Evolutionary conservation across 2,888 invertebrate species (phyloP).

Genomic region (Endomychus coccineus): DNA sequence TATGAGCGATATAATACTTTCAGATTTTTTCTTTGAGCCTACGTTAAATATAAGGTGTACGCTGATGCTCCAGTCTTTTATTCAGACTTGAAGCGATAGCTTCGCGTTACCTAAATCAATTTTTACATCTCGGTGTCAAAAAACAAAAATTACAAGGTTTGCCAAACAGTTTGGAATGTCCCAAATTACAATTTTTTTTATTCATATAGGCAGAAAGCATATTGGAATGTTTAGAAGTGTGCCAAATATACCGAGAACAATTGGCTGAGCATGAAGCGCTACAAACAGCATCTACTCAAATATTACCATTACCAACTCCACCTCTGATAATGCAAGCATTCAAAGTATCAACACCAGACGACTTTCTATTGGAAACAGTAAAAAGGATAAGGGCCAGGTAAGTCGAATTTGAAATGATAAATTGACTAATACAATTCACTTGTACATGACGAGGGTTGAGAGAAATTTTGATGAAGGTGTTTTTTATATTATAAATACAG

Average conservation of each 20-base stretch:
- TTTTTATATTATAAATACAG: too few relatives aligned
- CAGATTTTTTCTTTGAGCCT: too few relatives aligned
- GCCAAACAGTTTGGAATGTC: neutral
- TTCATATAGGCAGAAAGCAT: conserved; percentile 70
- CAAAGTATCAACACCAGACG: conserved; percentile 62
- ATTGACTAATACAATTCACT: neutral
- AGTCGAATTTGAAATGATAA: conserved; percentile 13
- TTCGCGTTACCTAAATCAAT: too few relatives aligned
- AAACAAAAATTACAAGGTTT: too few relatives aligned
- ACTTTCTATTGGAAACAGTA: conserved; percentile 75
- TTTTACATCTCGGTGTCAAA: too few relatives aligned
- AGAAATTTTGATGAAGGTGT: too few relatives aligned
- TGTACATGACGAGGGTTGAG: too few relatives aligned
- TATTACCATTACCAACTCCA: conserved; percentile 47
- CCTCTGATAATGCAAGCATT: conserved; percentile 81
- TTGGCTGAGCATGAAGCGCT: conserved; percentile 46
- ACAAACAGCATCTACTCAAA: conserved; percentile 35
- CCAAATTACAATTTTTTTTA: conserved; percentile 7
- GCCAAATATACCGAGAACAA: conserved; percentile 55
- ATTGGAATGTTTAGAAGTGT: conserved; percentile 81
- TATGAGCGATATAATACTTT: too few relatives aligned
- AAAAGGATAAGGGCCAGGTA: conserved; percentile 76
- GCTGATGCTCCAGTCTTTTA: too few relatives aligned
- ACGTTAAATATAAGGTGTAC: too few relatives aligned
- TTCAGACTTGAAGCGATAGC: too few relatives aligned